Conservation (phyloP, 2,797 vertebrate genomes). For the Sebastes trivittatus region DNA sequence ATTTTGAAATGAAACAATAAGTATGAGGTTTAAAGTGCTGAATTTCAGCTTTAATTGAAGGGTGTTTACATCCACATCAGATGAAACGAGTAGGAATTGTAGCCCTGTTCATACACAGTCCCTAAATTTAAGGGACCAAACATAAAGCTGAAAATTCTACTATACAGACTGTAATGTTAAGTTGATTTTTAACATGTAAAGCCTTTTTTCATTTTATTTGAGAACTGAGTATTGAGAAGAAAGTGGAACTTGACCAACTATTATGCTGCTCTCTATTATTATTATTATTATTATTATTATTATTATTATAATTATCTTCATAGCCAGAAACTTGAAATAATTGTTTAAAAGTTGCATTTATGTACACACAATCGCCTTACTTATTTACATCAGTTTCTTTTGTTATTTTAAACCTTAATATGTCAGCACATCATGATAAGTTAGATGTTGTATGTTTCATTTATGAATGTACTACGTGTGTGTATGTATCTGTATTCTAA, state of each 20-base stretch:
- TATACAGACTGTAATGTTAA: neutral
- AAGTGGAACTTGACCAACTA: slow-evolving; percentile 26
- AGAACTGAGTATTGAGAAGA: slow-evolving; percentile 7
- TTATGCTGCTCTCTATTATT: slow-evolving; percentile 42
- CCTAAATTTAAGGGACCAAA: neutral
- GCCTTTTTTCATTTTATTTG: neutral
- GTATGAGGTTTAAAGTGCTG: neutral
- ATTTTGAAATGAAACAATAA: neutral
- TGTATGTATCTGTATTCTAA: slow-evolving; percentile 18
- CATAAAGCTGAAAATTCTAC: neutral
- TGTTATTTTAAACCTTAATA: slow-evolving; percentile 15
- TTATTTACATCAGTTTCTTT: slow-evolving; percentile 21
- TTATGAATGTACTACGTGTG: slow-evolving; percentile 48
- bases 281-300: neutral
- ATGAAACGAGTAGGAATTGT: neutral
- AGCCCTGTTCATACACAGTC: neutral
- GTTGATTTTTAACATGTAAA: neutral
- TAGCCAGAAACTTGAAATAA: neutral
- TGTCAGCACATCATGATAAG: slow-evolving; percentile 40
- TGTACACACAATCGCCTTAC: slow-evolving; percentile 30
- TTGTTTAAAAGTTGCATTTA: slow-evolving; percentile 25
- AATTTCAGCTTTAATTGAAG: neutral
- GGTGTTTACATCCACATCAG: neutral
- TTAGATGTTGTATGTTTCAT: slow-evolving; percentile 40
- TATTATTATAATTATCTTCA: neutral